Evolutionary conservation across 2,113 vertebrate species (phyloP).

Genomic region (Clarias batrachus): DNA sequence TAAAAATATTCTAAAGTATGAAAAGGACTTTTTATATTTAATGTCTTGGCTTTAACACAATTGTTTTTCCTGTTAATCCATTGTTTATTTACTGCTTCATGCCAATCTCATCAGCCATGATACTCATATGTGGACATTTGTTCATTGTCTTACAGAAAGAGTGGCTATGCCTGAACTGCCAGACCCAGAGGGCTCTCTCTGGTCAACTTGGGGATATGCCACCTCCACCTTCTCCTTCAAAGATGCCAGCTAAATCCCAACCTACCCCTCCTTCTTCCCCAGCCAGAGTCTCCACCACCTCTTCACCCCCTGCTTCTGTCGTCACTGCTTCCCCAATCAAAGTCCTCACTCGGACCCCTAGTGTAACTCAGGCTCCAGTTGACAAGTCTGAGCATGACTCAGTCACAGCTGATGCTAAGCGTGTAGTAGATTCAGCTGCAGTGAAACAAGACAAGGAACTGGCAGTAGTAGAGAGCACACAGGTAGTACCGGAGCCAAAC

Average conservation of each 20-base stretch:
- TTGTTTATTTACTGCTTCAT: background rate
- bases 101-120: background rate
- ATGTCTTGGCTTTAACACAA: background rate
- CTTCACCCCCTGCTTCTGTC: constrained; percentile 44
- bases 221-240: constrained; percentile 69
- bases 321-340: constrained; percentile 52
- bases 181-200: constrained; percentile 89
- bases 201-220: constrained; percentile 84
- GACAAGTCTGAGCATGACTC: constrained; percentile 65
- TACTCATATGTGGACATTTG: constrained; percentile 2
- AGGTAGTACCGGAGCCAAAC: constrained; percentile 63
- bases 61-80: background rate
- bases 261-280: constrained; percentile 54
- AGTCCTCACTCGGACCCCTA: constrained; percentile 34
- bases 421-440: constrained; percentile 51
- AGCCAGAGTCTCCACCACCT: constrained; percentile 11
- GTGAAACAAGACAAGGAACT: constrained; percentile 52
- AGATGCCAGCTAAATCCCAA: constrained; percentile 62
- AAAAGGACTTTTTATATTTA: background rate
- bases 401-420: constrained; percentile 43
- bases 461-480: constrained; percentile 57
- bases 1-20: background rate
- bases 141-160: constrained; percentile 81
- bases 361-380: constrained; percentile 56
- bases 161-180: constrained; percentile 97